Percentiles rank a stretch among this genome's conserved stretches.
Evolutionary conservation across 2,888 invertebrate genomes (phyloP).

Genomic region (Liodrosophila aerea): DNA sequence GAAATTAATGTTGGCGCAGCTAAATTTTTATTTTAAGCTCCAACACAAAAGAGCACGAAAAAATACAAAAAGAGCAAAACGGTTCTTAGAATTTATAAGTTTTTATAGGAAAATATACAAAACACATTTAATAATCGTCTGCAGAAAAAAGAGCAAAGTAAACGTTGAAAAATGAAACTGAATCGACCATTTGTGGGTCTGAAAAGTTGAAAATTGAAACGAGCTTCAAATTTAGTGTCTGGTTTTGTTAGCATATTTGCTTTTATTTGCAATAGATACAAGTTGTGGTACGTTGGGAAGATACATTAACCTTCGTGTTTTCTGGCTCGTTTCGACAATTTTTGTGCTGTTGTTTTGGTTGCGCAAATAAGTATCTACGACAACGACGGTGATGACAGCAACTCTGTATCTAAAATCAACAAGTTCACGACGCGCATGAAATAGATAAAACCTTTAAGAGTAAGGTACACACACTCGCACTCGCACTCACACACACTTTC

Average conservation of each 20-base stretch:
- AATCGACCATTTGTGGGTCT: slow-evolving; percentile 20
- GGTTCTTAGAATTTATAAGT: slow-evolving; percentile 24
- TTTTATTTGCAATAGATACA: slow-evolving; percentile 60
- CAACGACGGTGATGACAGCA: slow-evolving; percentile 31
- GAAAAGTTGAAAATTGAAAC: slow-evolving; percentile 21
- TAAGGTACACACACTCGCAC: slow-evolving; percentile 43
- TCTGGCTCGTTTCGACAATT: slow-evolving; percentile 61
- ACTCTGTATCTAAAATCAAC: slow-evolving; percentile 74
- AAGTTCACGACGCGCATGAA: slow-evolving; percentile 68
- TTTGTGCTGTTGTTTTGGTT: slow-evolving; percentile 45
- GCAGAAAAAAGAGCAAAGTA: slow-evolving; percentile 23
- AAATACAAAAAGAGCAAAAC: slow-evolving; percentile 1
- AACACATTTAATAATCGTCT: slow-evolving; percentile 38
- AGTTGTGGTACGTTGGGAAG: slow-evolving; percentile 46
- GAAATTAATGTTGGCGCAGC: slow-evolving; percentile 51
- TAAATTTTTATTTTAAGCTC: slow-evolving; percentile 33
- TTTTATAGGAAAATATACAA: slow-evolving; percentile 14
- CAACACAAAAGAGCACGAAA: slow-evolving; percentile 11
- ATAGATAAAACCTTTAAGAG: slow-evolving; percentile 72
- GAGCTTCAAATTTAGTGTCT: slow-evolving; percentile 23
- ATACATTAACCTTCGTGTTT: slow-evolving; percentile 72
- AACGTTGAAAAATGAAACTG: slow-evolving; percentile 4
- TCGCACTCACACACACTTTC: slow-evolving; percentile 25
- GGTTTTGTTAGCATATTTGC: slow-evolving; percentile 30
- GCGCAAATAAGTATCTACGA: slow-evolving; percentile 48